phyloP scores from a whole-genome alignment of 2,888 invertebrate genomes.

The Chymomyza fuscimana region DNA sequence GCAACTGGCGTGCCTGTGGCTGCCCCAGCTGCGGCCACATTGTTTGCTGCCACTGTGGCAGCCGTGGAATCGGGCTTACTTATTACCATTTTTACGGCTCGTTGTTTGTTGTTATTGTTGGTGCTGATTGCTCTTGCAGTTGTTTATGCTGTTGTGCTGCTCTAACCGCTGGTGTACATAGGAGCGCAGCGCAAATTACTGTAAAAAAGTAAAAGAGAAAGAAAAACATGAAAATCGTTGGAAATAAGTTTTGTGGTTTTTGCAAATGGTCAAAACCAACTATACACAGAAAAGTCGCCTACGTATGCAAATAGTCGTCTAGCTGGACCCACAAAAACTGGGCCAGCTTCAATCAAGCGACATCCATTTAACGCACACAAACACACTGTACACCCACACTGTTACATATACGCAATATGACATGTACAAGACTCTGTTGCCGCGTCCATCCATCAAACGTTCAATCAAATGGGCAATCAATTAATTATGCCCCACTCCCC shows the following conservation, averaged over 20 bases:
- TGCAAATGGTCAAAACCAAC: constrained; percentile 27
- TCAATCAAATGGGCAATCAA: constrained; percentile 67
- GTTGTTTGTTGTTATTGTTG: not conserved
- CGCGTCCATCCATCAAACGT: constrained; percentile 59
- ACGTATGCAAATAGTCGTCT: constrained; percentile 25
- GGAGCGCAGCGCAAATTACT: constrained; percentile 55
- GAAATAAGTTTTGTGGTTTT: constrained; percentile 13
- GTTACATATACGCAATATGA: not conserved
- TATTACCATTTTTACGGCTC: constrained; percentile 85
- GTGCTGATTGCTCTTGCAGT: constrained; percentile 15
- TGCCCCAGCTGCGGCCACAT: constrained; percentile 29
- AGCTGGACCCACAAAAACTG: not conserved
- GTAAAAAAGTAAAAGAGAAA: constrained; percentile 34
- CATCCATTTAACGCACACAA: not conserved
- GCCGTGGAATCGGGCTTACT: constrained; percentile 82
- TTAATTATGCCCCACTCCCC: constrained; percentile 52
- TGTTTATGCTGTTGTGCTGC: constrained; percentile 36
- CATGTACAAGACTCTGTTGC: not conserved
- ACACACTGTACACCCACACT: constrained; percentile 8
- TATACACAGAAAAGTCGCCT: not conserved
- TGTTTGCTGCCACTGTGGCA: constrained; percentile 35
- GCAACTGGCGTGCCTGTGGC: constrained; percentile 50
- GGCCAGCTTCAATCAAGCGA: constrained; percentile 2
- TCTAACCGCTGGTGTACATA: constrained; percentile 5
- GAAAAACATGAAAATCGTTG: constrained; percentile 22